phyloP scores from a whole-genome alignment of 2,797 vertebrate genomes.

The Peromyscus attwateri region DNA sequence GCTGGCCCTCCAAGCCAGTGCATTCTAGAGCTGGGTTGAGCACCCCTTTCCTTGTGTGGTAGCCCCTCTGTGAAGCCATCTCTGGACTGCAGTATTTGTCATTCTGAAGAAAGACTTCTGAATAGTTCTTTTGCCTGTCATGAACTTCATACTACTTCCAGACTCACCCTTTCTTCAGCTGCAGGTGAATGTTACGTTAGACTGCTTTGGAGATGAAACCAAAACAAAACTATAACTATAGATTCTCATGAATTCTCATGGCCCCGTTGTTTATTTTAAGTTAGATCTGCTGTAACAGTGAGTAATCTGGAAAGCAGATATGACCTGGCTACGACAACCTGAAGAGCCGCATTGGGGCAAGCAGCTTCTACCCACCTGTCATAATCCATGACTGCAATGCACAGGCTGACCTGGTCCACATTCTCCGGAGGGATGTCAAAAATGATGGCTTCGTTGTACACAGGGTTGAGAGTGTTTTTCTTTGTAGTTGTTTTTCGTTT shows the following conservation, averaged over 20 bases:
- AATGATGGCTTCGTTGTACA: constrained; percentile 99
- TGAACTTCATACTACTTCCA: neutral
- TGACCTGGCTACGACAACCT: neutral
- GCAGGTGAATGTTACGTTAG: neutral
- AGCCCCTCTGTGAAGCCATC: neutral
- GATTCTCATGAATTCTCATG: neutral
- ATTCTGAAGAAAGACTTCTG: neutral
- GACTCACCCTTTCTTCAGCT: neutral
- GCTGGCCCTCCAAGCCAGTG: neutral
- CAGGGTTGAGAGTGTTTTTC: constrained; percentile 96
- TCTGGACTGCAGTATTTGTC: neutral
- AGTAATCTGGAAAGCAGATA: neutral
- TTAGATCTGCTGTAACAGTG: neutral
- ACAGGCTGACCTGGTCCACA: constrained; percentile 98
- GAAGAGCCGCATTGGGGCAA: neutral
- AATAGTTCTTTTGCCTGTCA: neutral
- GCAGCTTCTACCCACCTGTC: constrained; percentile 91
- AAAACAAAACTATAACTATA: neutral
- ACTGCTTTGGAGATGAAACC: neutral
- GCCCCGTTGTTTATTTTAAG: neutral
- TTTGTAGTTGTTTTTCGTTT: constrained; percentile 98
- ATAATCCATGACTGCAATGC: constrained; percentile 98
- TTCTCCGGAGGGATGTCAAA: constrained; percentile 99
- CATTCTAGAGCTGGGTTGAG: neutral
- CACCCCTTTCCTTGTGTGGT: neutral